A percentile compares a stretch with the other conserved stretches of the same genome.
phyloP scores from a whole-genome alignment of 2,113 vertebrate genomes.

The Bos javanicus region DNA sequence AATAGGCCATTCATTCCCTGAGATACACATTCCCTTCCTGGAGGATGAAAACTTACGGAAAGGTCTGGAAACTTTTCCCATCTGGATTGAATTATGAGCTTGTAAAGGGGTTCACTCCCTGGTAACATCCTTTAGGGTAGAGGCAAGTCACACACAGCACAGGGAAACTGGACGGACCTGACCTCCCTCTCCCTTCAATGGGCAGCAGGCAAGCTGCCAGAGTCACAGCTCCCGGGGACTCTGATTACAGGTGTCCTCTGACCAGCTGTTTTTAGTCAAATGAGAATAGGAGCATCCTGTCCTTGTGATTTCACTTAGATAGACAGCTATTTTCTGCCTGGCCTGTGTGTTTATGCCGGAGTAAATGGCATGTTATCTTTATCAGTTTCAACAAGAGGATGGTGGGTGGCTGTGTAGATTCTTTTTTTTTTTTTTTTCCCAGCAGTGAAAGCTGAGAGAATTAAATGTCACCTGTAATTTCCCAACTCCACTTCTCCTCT shows the following conservation, averaged over 20 bases:
- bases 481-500: neutral
- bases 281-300: conserved; percentile 35
- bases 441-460: conserved; percentile 36
- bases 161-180: neutral
- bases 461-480: conserved; percentile 45
- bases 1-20: conserved; percentile 64
- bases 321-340: neutral
- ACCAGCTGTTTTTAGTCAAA: conserved; percentile 30
- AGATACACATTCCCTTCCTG: conserved; percentile 31
- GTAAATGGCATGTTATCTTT: conserved; percentile 30
- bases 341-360: neutral
- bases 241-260: neutral
- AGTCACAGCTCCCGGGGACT: neutral
- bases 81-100: neutral
- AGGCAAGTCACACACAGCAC: neutral
- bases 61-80: neutral
- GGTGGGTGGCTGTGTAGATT: neutral
- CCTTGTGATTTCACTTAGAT: conserved; percentile 44
- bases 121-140: neutral
- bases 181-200: neutral
- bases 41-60: conserved; percentile 6
- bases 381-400: neutral
- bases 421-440: neutral
- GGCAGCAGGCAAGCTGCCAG: neutral
- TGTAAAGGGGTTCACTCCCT: neutral